These are phyloP conservation scores for Myzus persicae DNA, from an alignment of 1,140 invertebrate species.

Conservation along the genomic window DNA sequence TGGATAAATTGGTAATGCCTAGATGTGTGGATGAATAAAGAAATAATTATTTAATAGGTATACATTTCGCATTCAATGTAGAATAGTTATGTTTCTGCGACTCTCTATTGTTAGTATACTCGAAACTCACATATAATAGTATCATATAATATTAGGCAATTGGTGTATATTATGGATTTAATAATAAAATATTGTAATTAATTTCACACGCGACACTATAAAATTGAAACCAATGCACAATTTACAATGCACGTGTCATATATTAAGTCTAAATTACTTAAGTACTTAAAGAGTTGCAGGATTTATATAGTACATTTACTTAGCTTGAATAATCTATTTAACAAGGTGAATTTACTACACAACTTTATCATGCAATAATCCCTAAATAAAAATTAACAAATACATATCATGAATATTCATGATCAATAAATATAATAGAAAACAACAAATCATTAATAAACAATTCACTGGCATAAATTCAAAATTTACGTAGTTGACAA, in stretches of 20 bases:
- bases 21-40: too few relatives aligned
- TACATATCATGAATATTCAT: neutral
- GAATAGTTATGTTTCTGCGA: neutral
- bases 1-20: too few relatives aligned
- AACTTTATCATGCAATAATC: neutral
- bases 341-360: neutral
- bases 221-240: neutral
- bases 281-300: neutral
- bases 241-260: neutral
- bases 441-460: constrained; percentile 8
- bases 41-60: neutral
- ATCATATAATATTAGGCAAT: neutral
- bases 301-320: neutral
- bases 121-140: neutral
- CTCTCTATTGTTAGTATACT: neutral
- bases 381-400: neutral
- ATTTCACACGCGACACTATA: neutral
- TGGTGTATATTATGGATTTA: neutral
- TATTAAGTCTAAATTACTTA: neutral
- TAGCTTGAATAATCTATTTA: neutral
- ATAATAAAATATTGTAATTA: neutral
- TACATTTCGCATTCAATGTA: neutral
- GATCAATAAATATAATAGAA: neutral
- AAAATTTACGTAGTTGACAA: neutral
- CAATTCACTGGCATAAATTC: neutral